Percentiles rank a stretch among this genome's conserved stretches.
phyloP scores from a whole-genome alignment of 2,797 vertebrate species.

The Australoheros facetus region DNA sequence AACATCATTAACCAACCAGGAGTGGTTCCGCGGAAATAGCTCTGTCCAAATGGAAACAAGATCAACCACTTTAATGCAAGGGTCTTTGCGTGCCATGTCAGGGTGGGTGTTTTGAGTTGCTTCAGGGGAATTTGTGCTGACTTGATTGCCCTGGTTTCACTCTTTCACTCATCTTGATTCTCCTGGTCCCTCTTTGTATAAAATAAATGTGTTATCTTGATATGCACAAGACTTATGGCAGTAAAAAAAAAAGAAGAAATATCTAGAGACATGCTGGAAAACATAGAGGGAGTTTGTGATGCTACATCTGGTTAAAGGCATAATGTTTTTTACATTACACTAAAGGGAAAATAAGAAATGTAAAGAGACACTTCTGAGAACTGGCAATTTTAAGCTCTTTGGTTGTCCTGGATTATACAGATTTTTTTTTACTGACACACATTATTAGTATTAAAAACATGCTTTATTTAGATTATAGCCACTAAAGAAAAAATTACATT shows the following conservation, averaged over 20 bases:
- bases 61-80: neutral
- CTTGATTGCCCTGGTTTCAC: slow-evolving; percentile 31
- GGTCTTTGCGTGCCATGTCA: neutral
- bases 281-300: neutral
- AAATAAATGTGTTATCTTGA: slow-evolving; percentile 37
- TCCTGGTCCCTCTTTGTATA: slow-evolving; percentile 31
- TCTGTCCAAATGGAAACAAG: slow-evolving; percentile 10
- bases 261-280: slow-evolving; percentile 8
- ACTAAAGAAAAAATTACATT: too few relatives aligned
- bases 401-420: too few relatives aligned
- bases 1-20: slow-evolving; percentile 45
- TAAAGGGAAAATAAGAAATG: neutral
- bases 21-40: slow-evolving; percentile 11
- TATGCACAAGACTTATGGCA: slow-evolving; percentile 28
- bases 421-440: neutral
- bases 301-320: neutral
- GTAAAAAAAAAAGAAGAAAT: neutral
- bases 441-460: neutral
- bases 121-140: slow-evolving; percentile 34
- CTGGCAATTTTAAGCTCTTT: neutral
- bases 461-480: too few relatives aligned
- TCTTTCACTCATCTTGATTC: slow-evolving; percentile 27
- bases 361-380: neutral
- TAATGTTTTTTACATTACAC: neutral
- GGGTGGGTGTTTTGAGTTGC: neutral